phyloP scores from a whole-genome alignment of 2,113 vertebrate species.

The Marmota monax region DNA sequence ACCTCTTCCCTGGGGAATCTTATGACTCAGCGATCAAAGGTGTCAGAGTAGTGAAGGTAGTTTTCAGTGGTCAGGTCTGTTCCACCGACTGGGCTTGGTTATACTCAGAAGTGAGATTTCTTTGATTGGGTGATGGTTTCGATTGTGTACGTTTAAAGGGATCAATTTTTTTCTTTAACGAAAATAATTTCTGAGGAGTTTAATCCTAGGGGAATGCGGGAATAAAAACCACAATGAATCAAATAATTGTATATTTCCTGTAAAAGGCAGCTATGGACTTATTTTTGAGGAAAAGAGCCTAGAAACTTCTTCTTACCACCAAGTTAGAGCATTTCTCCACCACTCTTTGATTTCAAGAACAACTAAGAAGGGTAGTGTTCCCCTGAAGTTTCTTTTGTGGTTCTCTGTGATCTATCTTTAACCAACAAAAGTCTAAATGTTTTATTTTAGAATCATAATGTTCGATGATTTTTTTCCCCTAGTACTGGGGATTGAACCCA shows the following conservation, averaged over 20 bases:
- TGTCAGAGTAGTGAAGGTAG: not conserved
- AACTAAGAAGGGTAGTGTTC: not conserved
- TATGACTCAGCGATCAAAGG: not conserved
- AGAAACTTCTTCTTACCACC: slow-evolving; percentile 55
- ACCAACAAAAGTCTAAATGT: not conserved
- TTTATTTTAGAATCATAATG: slow-evolving; percentile 39
- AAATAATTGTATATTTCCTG: slow-evolving; percentile 85
- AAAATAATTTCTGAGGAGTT: slow-evolving; percentile 85
- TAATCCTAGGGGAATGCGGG: slow-evolving; percentile 78
- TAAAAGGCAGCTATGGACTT: slow-evolving; percentile 78
- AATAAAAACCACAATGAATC: slow-evolving; percentile 81
- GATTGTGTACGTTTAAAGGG: slow-evolving; percentile 56
- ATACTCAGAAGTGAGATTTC: not conserved
- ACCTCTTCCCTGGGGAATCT: slow-evolving; percentile 59
- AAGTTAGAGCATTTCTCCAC: not conserved
- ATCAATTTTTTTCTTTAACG: slow-evolving; percentile 66
- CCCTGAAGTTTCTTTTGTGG: not conserved
- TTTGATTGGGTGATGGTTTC: slow-evolving; percentile 35
- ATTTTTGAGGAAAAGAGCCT: slow-evolving; percentile 78
- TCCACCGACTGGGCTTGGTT: not conserved
- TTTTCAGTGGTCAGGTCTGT: not conserved
- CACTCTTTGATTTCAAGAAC: not conserved
- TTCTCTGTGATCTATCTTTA: slow-evolving; percentile 33
- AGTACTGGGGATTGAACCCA: too few relatives aligned
- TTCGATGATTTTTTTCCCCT: not conserved